Conservation (phyloP, 2,888 invertebrate species). For the Patella ulyssiponensis region DNA sequence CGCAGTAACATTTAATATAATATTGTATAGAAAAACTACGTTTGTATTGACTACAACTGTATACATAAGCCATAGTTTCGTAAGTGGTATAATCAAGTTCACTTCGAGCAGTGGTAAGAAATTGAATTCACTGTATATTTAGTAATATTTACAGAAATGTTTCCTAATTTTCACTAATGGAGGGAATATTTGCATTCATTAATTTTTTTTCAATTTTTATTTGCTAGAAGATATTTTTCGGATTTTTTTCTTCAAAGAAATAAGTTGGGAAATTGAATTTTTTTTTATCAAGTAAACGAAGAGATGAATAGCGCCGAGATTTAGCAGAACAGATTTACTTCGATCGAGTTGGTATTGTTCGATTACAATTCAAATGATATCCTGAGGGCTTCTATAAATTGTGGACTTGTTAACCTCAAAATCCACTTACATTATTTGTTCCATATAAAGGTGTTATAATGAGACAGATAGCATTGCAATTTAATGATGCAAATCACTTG, state of each 20-base stretch:
- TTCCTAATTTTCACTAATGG: slow-evolving; percentile 12
- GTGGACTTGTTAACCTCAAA: slow-evolving; percentile 11
- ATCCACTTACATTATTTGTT: slow-evolving; percentile 12
- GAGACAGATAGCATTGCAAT: slow-evolving; percentile 8
- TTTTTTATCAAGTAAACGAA: background rate
- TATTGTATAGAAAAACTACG: too few species aligned
- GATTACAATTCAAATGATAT: slow-evolving; percentile 11
- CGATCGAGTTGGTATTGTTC: background rate
- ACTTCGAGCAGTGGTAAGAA: too few species aligned
- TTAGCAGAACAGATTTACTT: slow-evolving; percentile 4
- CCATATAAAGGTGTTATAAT: slow-evolving; percentile 13
- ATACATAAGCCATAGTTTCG: too few species aligned
- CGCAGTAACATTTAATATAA: too few species aligned
- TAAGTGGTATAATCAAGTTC: too few species aligned
- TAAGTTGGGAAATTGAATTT: slow-evolving; percentile 3
- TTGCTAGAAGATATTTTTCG: slow-evolving; percentile 4
- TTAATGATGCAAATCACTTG: slow-evolving; percentile 5
- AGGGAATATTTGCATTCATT: background rate
- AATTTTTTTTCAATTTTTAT: background rate
- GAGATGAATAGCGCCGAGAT: background rate
- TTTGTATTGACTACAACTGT: too few species aligned
- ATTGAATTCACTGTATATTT: background rate
- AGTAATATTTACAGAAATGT: slow-evolving; percentile 5
- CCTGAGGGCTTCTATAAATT: slow-evolving; percentile 9
- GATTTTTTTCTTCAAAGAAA: slow-evolving; percentile 3